These are phyloP conservation scores for Acyrthosiphon pisum DNA, from an alignment of 1,140 invertebrate species.

Conservation along the genomic window DNA sequence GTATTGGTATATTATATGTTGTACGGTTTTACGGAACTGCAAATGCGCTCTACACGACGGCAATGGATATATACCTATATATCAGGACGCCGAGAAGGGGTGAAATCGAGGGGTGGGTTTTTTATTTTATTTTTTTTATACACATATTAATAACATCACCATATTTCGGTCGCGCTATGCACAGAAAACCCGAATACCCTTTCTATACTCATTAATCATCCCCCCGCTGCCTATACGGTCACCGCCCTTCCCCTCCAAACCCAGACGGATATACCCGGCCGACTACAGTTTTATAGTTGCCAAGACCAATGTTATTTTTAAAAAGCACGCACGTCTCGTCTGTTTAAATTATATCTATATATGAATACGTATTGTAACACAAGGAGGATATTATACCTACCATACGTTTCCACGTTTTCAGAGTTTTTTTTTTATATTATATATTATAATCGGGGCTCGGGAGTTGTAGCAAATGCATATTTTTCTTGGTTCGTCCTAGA, in stretches of 20 bases:
- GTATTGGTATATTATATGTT: too few relatives aligned
- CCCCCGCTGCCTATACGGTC: neutral
- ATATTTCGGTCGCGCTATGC: neutral
- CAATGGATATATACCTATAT: neutral
- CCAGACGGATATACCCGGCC: too few relatives aligned
- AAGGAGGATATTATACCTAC: too few relatives aligned
- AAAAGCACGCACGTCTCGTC: neutral
- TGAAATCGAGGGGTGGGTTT: neutral
- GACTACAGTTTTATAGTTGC: neutral
- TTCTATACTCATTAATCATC: constrained; percentile 1
- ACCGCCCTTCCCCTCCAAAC: too few relatives aligned
- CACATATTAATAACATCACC: neutral
- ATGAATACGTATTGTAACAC: too few relatives aligned
- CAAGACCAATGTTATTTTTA: neutral
- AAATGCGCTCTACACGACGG: neutral
- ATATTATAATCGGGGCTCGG: too few relatives aligned
- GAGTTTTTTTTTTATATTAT: too few relatives aligned
- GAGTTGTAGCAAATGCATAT: too few relatives aligned
- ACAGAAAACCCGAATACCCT: neutral
- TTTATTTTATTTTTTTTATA: neutral
- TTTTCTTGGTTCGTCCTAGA: too few relatives aligned
- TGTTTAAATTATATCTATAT: neutral
- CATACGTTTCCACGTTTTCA: neutral
- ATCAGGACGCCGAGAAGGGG: neutral
- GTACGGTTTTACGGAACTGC: neutral